A percentile compares a stretch with the other conserved stretches of the same genome.
Evolutionary conservation across 2,888 invertebrate genomes (phyloP).

Genomic region (Lycia hirtaria): DNA sequence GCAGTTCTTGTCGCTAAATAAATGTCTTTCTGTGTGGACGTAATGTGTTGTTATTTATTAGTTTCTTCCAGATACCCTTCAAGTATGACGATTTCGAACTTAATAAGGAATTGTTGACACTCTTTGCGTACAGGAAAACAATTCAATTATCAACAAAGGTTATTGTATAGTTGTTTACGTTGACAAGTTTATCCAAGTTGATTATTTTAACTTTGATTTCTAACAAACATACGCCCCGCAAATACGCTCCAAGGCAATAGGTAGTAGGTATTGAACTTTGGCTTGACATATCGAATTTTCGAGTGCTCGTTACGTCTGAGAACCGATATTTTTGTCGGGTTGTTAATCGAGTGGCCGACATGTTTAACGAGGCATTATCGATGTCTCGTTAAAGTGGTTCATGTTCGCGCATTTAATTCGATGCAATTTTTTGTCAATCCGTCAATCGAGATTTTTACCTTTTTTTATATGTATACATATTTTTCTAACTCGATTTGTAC

Average conservation of each 20-base stretch:
- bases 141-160: no score
- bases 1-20: no score
- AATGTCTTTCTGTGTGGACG: no score
- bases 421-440: neutral
- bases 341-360: constrained; percentile 21
- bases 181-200: neutral
- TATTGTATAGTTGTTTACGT: neutral
- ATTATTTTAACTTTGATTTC: neutral
- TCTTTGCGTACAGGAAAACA: no score
- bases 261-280: constrained; percentile 11
- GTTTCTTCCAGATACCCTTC: no score
- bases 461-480: neutral
- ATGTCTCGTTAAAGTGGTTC: constrained; percentile 11
- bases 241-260: neutral
- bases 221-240: neutral
- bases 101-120: no score
- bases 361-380: constrained; percentile 16
- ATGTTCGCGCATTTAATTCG: constrained; percentile 4
- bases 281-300: constrained; percentile 25
- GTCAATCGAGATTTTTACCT: neutral
- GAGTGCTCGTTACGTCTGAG: constrained; percentile 19
- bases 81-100: no score
- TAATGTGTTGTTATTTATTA: no score
- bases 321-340: constrained; percentile 21
- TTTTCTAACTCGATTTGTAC: no score